Evolutionary conservation across 2,888 invertebrate genomes (phyloP).

Genomic region (Harpagoxenus sublaevis): DNA sequence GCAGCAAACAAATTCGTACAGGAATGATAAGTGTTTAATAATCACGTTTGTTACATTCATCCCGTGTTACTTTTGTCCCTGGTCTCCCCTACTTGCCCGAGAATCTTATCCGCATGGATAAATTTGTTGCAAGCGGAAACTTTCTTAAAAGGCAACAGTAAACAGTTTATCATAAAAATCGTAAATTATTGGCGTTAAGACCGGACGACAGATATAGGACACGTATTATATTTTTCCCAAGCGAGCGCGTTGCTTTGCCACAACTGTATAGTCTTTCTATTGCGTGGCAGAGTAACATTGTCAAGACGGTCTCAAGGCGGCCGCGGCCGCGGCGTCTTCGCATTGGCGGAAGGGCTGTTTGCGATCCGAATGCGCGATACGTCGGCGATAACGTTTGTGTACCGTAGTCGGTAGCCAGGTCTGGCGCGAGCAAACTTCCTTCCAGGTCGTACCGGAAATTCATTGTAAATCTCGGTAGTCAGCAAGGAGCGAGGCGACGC

Average conservation of each 20-base stretch:
- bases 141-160: background rate
- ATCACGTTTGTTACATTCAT: too few species aligned
- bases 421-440: constrained; percentile 83
- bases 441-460: constrained; percentile 84
- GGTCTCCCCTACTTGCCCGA: background rate
- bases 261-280: constrained; percentile 59
- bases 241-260: constrained; percentile 20
- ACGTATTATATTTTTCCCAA: constrained; percentile 52
- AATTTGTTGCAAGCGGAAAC: constrained; percentile 1
- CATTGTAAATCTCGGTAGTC: constrained; percentile 85
- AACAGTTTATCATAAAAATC: constrained; percentile 25
- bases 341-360: constrained; percentile 77
- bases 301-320: constrained; percentile 45
- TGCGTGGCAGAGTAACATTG: constrained; percentile 60
- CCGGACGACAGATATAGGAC: background rate
- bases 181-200: constrained; percentile 14
- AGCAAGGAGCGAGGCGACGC: constrained; percentile 62
- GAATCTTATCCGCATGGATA: background rate
- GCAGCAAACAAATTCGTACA: too few species aligned
- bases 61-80: too few species aligned
- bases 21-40: too few species aligned
- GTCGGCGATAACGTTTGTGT: constrained; percentile 78
- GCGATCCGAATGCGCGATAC: constrained; percentile 78
- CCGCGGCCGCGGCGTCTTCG: constrained; percentile 66
- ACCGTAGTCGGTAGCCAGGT: constrained; percentile 72